phyloP scores from a whole-genome alignment of 2,113 vertebrate species.

The Epinephelus lanceolatus region DNA sequence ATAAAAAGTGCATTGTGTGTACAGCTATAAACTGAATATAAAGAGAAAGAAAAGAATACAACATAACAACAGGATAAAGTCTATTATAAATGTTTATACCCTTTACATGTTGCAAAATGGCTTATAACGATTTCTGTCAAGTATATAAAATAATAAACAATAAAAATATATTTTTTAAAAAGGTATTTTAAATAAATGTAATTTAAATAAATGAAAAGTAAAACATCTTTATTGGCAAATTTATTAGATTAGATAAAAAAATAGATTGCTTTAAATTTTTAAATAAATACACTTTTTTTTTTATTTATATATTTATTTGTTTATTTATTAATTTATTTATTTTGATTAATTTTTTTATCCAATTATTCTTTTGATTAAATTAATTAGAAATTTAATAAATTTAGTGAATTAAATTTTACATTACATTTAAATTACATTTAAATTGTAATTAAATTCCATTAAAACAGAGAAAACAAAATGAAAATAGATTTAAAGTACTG shows the following conservation, averaged over 20 bases:
- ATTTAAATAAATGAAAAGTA: neutral
- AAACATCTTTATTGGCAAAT: neutral
- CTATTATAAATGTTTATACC: neutral
- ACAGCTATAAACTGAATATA: neutral
- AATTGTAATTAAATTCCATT: no score
- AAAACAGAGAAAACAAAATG: neutral
- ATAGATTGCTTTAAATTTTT: no score
- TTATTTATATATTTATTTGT: no score
- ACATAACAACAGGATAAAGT: neutral
- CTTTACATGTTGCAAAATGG: neutral
- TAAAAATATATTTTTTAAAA: neutral
- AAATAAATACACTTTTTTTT: no score
- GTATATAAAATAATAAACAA: neutral
- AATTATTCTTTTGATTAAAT: neutral
- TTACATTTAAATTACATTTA: no score
- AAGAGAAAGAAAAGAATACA: neutral
- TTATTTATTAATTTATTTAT: no score
- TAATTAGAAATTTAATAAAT: neutral
- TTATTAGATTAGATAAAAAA: neutral
- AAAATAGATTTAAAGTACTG: neutral
- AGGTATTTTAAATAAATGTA: neutral
- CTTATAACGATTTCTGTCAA: neutral
- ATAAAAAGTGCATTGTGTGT: neutral
- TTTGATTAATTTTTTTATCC: no score
- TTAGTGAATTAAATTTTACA: no score